phyloP scores from a whole-genome alignment of 2,797 vertebrate species.

The Bucorvus abyssinicus region DNA sequence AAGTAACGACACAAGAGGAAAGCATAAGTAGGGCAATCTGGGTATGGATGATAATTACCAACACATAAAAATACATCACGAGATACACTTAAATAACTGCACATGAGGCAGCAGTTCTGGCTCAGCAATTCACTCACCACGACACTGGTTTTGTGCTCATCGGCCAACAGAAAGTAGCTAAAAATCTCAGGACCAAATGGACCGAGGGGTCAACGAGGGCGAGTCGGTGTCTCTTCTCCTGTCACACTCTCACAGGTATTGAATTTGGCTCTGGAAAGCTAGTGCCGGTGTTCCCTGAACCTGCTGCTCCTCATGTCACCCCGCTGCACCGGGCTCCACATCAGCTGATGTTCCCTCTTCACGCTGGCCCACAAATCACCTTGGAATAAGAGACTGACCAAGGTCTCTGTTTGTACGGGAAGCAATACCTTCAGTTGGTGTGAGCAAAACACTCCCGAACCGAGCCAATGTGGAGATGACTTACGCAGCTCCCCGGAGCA shows the following conservation, averaged over 20 bases:
- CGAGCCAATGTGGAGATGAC: background rate
- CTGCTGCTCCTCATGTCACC: background rate
- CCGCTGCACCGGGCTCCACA: background rate
- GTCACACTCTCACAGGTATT: background rate
- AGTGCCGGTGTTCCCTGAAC: background rate
- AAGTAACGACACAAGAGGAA: background rate
- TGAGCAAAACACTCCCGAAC: background rate
- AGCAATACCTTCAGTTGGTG: background rate
- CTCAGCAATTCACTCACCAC: constrained; percentile 16
- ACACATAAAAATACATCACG: constrained; percentile 7
- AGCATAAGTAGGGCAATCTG: constrained; percentile 28
- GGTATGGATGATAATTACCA: constrained; percentile 20
- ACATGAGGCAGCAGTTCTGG: constrained; percentile 16
- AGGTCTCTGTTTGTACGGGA: background rate
- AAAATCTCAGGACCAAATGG: background rate
- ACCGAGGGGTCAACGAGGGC: rapidly evolving
- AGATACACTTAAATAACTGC: background rate
- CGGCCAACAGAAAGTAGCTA: background rate
- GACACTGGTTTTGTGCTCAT: background rate
- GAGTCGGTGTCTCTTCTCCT: background rate
- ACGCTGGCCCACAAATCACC: background rate
- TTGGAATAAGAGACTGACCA: background rate
- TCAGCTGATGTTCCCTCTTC: background rate
- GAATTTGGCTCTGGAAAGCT: background rate
- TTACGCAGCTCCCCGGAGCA: background rate